Evolutionary conservation across 2,113 vertebrate species (phyloP), one percentile per base, ranked within the genome.

Genomic region (Ranitomeya variabilis): DNA sequence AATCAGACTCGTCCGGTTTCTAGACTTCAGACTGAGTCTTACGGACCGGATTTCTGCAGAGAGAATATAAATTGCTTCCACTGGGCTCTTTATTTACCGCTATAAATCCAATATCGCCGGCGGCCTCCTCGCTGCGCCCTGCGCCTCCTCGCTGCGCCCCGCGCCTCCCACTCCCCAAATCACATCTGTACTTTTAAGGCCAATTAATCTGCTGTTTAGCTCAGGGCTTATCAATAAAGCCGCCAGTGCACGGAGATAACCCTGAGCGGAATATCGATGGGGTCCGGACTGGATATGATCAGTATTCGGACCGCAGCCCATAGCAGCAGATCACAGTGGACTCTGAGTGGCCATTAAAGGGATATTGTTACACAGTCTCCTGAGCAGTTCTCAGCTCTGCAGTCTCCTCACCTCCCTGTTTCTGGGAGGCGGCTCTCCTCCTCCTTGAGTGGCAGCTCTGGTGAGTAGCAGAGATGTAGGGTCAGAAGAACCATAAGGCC

Each of bases 91-190:
- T 54, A 86, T 86, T 79, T 67, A 86, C 60, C 13, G 7, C n/a
- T 59, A 23, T 31, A 86, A 77, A 86, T 86, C 71, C 84, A 52
- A 62, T 77, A 77, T 45, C 18, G 57, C 69, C 26, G 21, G 51
- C 84, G 18, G 23, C 18, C 26, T 1, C 84, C 71, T 37, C 54
- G 54, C 37, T 8, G 84, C n/a, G 2, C 51, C 64, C 62, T 19
- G 45, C 51, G 10, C 57, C 57, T 31, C 26, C 26, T 31, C 26
- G 26, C 26, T 31, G 1, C 26, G 5, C 18, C 4, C 37, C n/a
- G n/a, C 23, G 59, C 59, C 59, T 26, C 57, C 10, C 31, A 7
- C 9, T 21, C 6, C 59, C 31, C 8, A 37, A 37, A 62, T 64
- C 26, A 64, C 15, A 82, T 64, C 23, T 64, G 0, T 45, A 82